A percentile compares a stretch with the other conserved stretches of the same genome.
phyloP scores from a whole-genome alignment of 30 jellyfish, hydroid and myxozoan species.

The Aurelia aurita region DNA sequence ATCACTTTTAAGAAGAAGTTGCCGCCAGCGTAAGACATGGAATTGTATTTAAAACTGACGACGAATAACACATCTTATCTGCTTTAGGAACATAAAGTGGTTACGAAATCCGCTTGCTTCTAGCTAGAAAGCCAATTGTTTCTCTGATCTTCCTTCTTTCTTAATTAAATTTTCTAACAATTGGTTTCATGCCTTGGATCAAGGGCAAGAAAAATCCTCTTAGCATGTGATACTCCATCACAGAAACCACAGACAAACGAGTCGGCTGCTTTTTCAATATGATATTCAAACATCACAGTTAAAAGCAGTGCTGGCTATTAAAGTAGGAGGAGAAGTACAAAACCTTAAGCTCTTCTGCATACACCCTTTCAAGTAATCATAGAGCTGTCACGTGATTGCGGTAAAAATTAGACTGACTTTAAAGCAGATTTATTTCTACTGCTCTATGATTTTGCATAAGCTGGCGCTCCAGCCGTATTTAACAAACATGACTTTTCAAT shows the following conservation, averaged over 20 bases:
- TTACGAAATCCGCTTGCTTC: background rate
- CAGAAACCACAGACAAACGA: slow-evolving; percentile 27
- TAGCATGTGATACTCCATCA: slow-evolving; percentile 13
- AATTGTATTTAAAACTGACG: slow-evolving; percentile 18
- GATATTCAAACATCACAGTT: slow-evolving; percentile 3
- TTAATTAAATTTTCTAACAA: slow-evolving; percentile 22
- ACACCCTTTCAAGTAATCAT: no score
- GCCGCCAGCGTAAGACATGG: slow-evolving; percentile 50
- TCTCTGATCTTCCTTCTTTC: background rate
- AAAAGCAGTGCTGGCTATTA: background rate
- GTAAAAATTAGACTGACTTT: no score
- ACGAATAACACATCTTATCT: slow-evolving; percentile 43
- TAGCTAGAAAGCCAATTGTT: slow-evolving; percentile 16
- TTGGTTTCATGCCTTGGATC: background rate
- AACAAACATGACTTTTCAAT: no score
- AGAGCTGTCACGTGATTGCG: no score
- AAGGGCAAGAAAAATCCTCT: background rate
- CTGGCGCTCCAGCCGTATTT: no score
- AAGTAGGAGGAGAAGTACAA: slow-evolving; percentile 6
- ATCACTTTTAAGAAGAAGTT: slow-evolving; percentile 22
- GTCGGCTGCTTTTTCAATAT: slow-evolving; percentile 5
- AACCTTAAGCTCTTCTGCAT: background rate
- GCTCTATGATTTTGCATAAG: no score
- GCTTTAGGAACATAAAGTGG: background rate
- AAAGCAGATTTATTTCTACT: no score